Conservation (phyloP, 1,140 invertebrate species). For the Nephotettix cincticeps region DNA sequence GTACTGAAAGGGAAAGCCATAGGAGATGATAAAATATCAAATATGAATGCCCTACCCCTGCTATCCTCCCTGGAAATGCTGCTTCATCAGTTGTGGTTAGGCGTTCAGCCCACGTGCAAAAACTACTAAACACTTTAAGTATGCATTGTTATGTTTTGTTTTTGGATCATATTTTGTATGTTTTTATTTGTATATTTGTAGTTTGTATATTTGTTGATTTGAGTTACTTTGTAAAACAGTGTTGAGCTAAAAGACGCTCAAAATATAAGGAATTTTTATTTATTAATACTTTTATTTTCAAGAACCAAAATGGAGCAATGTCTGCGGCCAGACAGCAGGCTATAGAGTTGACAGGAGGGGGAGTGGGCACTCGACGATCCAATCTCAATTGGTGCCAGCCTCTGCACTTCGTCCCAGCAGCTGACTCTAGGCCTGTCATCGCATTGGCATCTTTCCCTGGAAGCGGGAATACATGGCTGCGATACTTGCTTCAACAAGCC, state of each 20-base stretch:
- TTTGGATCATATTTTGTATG: too few relatives aligned
- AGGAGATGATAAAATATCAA: too few relatives aligned
- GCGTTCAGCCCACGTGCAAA: too few relatives aligned
- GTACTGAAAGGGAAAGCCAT: too few relatives aligned
- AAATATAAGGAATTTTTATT: too few relatives aligned
- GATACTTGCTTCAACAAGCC: conserved; percentile 73
- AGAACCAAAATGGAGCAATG: not conserved
- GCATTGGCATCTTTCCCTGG: conserved; percentile 75
- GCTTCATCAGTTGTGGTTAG: too few relatives aligned
- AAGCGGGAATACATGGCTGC: conserved; percentile 77
- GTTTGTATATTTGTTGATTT: too few relatives aligned
- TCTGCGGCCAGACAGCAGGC: not conserved
- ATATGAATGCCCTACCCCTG: too few relatives aligned
- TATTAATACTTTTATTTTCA: conserved; percentile 23
- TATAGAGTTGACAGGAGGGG: conserved; percentile 29
- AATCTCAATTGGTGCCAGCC: conserved; percentile 53
- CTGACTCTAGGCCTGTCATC: conserved; percentile 48
- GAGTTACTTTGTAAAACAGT: too few relatives aligned
- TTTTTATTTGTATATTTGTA: too few relatives aligned
- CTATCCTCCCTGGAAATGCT: too few relatives aligned
- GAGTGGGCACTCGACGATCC: conserved; percentile 21
- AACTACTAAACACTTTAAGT: not conserved
- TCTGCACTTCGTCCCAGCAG: conserved; percentile 47
- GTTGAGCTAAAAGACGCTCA: too few relatives aligned
- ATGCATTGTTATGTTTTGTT: conserved; percentile 33